Base-by-base conservation (phyloP, 2,113 vertebrate species). In the Cinclus mexicanus region DNA sequence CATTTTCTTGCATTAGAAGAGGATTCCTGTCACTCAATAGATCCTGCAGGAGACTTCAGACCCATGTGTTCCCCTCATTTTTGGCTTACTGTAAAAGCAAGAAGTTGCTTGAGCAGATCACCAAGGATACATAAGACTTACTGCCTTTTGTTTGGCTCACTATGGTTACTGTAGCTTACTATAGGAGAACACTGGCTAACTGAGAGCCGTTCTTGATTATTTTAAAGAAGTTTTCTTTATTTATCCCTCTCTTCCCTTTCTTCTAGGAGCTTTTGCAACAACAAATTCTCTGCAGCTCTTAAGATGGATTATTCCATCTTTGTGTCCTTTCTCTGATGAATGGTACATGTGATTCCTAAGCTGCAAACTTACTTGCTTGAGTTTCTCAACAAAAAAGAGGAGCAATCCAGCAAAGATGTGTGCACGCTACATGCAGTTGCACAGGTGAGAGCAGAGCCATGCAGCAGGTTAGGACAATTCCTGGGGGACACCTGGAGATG, bases 111-210 rank as follows among this genome's bases (percentile, higher is more conserved):
- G 91, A 94, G 84, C 84, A 87, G 87, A 94, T 96, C 96, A 95
- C 95, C 94, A 97, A 95, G 96, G 95, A 95, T 93, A 95, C 95
- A 65, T 85, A 89, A 94, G 94, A 91, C 89, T 96, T 95, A 95
- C 79, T 92, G 67, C 55, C 96, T 83, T 96, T 97, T 95, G 96
- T 95, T 41, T 41, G 41, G 70, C 52, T 97, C 15, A 21, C 95
- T 96, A 95, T 95, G 95, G 96, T 96, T 96, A 95, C 95, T 95
- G 94, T 92, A 93, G 53, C 83, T 85, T 93, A 52, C 26, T 52
- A 26, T 17, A 26, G 14, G 81, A 87, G 93, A 95, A 85, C 83
- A 80, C 70, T 75, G 53, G 52, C 89, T 93, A 49, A 87, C 94
- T 49, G 89, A 89, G 89, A 93, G 56, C 81, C 67, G 91, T 95